Base-by-base conservation (phyloP, 1,140 invertebrate genomes). In the Psilanteris sp. region DNA sequence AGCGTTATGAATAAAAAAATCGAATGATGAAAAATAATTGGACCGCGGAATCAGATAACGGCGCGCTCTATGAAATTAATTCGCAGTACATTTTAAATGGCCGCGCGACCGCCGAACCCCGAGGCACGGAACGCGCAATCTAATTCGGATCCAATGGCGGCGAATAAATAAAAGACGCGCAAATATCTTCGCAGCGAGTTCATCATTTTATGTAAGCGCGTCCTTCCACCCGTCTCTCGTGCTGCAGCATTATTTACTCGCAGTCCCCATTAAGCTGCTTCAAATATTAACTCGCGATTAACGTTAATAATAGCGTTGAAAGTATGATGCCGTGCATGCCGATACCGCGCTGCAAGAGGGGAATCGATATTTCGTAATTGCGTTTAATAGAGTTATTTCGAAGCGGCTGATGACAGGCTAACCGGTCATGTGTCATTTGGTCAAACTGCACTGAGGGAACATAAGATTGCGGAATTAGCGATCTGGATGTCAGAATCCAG, bases 231-330 rank as follows among this genome's bases (percentile, higher is more conserved):
- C 59, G 39, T 52, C 41, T 70, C 57, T 50, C 43, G 34, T 36
- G 27, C n/a, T n/a, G n/a, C 27, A 36, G 54, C 44, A 62, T 74
- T 57, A 74, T 62, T 74, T 62, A 64, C 57, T 50, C 57, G 18
- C 43, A 76, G 52, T 64, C 64, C 70, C 64, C 62, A 78, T 78
- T 78, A 78, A 78, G 64, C 70, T 46, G 52, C 52, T 64, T 78
- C 22, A 74, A 78, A 46, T 78, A 78, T 78, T 78, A 44, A 77
- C 18, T 71, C 11, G 37, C 46, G 71, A 68, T 78, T 78, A 74
- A 67, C 71, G 32, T 78, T 78, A 74, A 74, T 74, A 78, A 78
- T 74, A 67, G 27, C 54, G 32, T 22, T 50, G 71, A 74, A 74
- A 71, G 70, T 66, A 66, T 64, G 37, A 4, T 34, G 43, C 29